These are phyloP conservation scores for Drosophila prostipennis DNA, from an alignment of 2,888 invertebrate species.

Conservation along the genomic window DNA sequence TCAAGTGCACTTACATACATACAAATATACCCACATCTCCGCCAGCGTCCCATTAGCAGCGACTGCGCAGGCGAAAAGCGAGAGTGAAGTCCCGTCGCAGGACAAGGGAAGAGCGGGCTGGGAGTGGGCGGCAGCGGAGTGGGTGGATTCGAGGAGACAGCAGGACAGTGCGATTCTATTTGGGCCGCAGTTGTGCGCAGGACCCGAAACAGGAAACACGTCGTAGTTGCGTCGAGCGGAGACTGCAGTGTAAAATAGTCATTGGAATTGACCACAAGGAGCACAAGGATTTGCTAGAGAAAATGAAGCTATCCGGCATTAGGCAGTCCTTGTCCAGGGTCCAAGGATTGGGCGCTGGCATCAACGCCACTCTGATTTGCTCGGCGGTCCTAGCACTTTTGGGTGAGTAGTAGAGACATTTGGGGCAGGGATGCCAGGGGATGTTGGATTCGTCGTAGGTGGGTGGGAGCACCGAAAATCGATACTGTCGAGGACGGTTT, in stretches of 20 bases:
- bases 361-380: slow-evolving; percentile 8
- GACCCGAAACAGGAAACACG: slow-evolving; percentile 59
- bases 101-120: slow-evolving; percentile 12
- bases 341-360: slow-evolving; percentile 21
- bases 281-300: slow-evolving; percentile 9
- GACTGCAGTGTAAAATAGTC: slow-evolving; percentile 23
- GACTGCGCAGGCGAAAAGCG: slow-evolving; percentile 44
- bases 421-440: slow-evolving; percentile 4
- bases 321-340: slow-evolving; percentile 3
- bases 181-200: slow-evolving; percentile 69
- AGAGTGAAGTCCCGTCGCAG: slow-evolving; percentile 32
- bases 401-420: slow-evolving; percentile 47
- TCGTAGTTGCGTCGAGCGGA: slow-evolving; percentile 45
- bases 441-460: slow-evolving; percentile 10
- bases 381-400: slow-evolving; percentile 37
- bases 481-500: slow-evolving; percentile 57
- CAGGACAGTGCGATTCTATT: slow-evolving; percentile 27
- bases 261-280: slow-evolving; percentile 27
- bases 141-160: slow-evolving; percentile 10
- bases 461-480: slow-evolving; percentile 51
- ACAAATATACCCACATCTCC: slow-evolving; percentile 7
- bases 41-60: slow-evolving; percentile 11
- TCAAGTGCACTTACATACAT: slow-evolving; percentile 12
- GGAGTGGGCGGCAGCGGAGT: not conserved
- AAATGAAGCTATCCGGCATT: slow-evolving; percentile 20